Percentiles rank a stretch among this genome's conserved stretches.
Evolutionary conservation across 2,888 invertebrate species (phyloP).

Genomic region (Leptogaster cylindrica): DNA sequence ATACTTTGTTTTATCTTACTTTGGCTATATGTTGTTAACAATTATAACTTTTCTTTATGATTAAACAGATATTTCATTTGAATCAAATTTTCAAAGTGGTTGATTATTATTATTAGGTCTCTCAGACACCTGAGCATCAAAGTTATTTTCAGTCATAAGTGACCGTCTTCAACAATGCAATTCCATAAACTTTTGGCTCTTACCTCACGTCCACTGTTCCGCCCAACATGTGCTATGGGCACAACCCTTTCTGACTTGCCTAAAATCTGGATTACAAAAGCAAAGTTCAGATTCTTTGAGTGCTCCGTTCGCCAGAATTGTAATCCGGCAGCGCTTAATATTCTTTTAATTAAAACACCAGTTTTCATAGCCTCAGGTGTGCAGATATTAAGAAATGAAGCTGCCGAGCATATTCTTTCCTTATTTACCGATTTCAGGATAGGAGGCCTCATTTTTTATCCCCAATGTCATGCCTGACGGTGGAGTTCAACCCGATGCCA

Average conservation of each 20-base stretch:
- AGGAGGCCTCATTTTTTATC: slow-evolving; percentile 14
- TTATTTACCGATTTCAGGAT: slow-evolving; percentile 29
- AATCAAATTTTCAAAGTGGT: too few species aligned
- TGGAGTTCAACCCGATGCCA: neutral
- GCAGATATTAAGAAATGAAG: slow-evolving; percentile 27
- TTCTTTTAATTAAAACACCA: slow-evolving; percentile 24
- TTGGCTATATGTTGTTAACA: too few species aligned
- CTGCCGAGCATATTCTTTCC: slow-evolving; percentile 16
- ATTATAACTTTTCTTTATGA: too few species aligned
- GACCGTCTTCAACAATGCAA: too few species aligned
- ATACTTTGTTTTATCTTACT: too few species aligned
- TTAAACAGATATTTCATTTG: too few species aligned
- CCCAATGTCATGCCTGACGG: slow-evolving; percentile 4
- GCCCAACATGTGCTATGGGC: neutral
- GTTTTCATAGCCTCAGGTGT: slow-evolving; percentile 4
- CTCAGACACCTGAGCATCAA: too few species aligned
- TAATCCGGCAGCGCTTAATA: slow-evolving; percentile 9
- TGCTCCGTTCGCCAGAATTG: neutral
- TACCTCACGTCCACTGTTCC: too few species aligned
- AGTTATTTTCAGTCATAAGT: too few species aligned
- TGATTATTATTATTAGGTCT: too few species aligned
- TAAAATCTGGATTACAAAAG: neutral
- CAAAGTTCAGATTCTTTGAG: neutral
- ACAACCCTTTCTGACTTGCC: neutral
- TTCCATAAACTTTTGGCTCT: too few species aligned